A percentile compares a stretch with the other conserved stretches of the same genome.
Conservation (phyloP, 2,888 invertebrate genomes). For the Dendrolimus houi region DNA sequence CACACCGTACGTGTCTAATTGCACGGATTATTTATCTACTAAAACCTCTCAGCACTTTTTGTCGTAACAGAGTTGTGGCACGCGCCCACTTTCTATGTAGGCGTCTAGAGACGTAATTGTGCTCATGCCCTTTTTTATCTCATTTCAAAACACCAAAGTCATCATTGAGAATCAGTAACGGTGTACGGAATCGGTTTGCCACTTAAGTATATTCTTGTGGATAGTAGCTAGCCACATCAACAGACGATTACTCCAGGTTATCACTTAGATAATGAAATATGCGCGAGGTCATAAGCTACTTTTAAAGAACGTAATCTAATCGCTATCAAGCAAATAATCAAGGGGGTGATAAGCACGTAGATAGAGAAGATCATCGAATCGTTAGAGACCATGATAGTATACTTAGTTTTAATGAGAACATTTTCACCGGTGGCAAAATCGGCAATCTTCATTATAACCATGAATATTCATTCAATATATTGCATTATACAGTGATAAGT, state of each 20-base stretch:
- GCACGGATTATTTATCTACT: slow-evolving; percentile 66
- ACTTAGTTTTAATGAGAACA: background rate
- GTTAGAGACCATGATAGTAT: slow-evolving; percentile 4
- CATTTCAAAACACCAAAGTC: slow-evolving; percentile 52
- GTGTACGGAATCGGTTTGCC: slow-evolving; percentile 32
- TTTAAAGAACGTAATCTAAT: background rate
- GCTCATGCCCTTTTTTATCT: slow-evolving; percentile 57
- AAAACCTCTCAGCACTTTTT: slow-evolving; percentile 56
- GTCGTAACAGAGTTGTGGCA: slow-evolving; percentile 41
- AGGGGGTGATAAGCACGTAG: background rate
- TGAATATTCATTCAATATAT: no score
- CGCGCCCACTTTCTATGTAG: slow-evolving; percentile 68
- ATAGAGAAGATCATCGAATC: background rate
- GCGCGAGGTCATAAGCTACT: background rate
- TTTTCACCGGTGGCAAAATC: background rate
- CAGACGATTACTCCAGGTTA: background rate
- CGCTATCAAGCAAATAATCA: background rate
- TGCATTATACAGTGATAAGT: no score
- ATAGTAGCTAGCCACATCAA: background rate
- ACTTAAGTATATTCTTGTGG: background rate
- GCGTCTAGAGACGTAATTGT: slow-evolving; percentile 54
- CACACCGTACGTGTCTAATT: slow-evolving; percentile 65
- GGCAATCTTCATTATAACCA: background rate
- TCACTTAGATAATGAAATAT: background rate
- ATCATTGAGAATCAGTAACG: slow-evolving; percentile 53